Conservation (phyloP, 2,113 vertebrate genomes). For the Scortum barcoo region DNA sequence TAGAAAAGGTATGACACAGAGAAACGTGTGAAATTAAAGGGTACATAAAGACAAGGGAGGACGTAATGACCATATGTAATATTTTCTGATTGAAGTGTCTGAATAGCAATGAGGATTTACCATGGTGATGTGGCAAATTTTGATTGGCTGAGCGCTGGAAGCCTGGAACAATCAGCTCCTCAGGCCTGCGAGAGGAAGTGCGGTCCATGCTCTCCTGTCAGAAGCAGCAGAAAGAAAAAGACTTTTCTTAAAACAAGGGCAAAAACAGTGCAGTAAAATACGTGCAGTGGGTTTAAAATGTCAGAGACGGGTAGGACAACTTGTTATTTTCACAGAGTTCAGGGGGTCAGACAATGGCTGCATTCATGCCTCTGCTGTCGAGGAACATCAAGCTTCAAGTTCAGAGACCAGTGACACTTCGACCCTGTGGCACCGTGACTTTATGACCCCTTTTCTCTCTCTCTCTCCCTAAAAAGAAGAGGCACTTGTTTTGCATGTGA, state of each 20-base stretch:
- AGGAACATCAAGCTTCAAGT: conserved; percentile 56
- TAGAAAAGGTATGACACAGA: conserved; percentile 3
- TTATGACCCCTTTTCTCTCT: conserved; percentile 19
- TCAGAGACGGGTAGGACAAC: conserved; percentile 10
- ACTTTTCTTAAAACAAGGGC: neutral
- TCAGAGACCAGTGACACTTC: conserved; percentile 47
- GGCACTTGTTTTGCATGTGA: neutral
- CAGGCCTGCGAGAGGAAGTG: conserved; percentile 82
- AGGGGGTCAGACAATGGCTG: conserved; percentile 30
- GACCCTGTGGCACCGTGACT: conserved; percentile 37
- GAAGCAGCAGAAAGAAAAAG: conserved; percentile 20
- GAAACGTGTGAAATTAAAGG: conserved; percentile 24
- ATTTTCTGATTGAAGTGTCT: neutral
- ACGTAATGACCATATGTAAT: neutral
- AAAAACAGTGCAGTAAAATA: conserved; percentile 16
- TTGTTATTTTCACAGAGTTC: conserved; percentile 47
- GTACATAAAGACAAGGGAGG: neutral
- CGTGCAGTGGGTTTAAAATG: conserved; percentile 12
- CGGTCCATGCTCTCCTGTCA: conserved; percentile 92
- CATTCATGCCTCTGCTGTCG: conserved; percentile 35
- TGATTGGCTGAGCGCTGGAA: conserved; percentile 85
- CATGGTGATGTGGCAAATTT: conserved; percentile 87
- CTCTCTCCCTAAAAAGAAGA: too few relatives aligned
- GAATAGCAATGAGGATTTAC: conserved; percentile 77
- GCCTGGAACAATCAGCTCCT: conserved; percentile 85